A percentile compares a stretch with the other conserved stretches of the same genome.
Evolutionary conservation across 2,888 invertebrate genomes (phyloP).

Genomic region (Trissolcus brochymenae): DNA sequence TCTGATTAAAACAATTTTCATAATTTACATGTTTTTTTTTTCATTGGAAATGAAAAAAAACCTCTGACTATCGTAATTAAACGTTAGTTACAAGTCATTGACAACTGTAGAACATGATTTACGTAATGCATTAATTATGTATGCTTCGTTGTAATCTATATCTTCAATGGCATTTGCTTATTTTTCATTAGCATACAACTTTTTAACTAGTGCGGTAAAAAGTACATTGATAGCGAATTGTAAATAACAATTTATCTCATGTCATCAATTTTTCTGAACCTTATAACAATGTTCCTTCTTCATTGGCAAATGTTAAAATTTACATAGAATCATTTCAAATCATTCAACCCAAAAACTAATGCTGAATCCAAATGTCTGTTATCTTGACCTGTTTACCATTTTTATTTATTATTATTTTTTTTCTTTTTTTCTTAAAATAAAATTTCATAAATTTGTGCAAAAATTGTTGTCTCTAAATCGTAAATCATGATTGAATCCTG

Average conservation of each 20-base stretch:
- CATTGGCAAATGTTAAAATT: no score
- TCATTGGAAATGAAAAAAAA: slow-evolving; percentile 12
- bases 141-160: slow-evolving; percentile 38
- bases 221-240: slow-evolving; percentile 15
- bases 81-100: slow-evolving; percentile 33
- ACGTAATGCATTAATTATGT: slow-evolving; percentile 36
- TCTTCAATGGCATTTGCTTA: slow-evolving; percentile 28
- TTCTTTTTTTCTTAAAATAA: neutral
- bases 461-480: slow-evolving; percentile 1
- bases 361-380: neutral
- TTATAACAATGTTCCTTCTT: no score
- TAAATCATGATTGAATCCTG: slow-evolving; percentile 13
- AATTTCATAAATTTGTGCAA: slow-evolving; percentile 1
- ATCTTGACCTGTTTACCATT: neutral
- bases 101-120: slow-evolving; percentile 40
- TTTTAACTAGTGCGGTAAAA: slow-evolving; percentile 35
- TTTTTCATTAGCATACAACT: slow-evolving; percentile 37
- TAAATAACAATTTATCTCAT: slow-evolving; percentile 3
- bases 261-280: no score
- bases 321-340: no score
- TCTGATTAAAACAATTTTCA: neutral
- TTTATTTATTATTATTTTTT: neutral
- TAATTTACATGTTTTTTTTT: slow-evolving; percentile 1
- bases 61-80: slow-evolving; percentile 33
- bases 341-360: neutral